Conservation (phyloP, 1,140 invertebrate genomes). For the Triops longicaudatus region DNA sequence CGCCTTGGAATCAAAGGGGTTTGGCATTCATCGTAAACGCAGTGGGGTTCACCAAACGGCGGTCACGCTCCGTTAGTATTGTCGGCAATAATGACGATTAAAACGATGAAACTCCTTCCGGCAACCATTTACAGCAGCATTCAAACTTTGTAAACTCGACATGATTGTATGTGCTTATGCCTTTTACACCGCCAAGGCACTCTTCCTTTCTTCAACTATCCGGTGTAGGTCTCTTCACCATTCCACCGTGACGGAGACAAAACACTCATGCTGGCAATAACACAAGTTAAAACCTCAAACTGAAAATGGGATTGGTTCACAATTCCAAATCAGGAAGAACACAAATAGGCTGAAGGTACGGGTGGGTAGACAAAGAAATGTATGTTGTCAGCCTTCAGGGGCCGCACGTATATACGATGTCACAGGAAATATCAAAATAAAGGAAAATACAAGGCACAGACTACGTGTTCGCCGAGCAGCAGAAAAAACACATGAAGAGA, state of each 20-base stretch:
- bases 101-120: neutral
- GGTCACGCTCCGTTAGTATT: constrained; percentile 5
- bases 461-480: neutral
- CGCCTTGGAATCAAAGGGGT: constrained; percentile 9
- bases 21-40: constrained; percentile 11
- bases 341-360: no score
- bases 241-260: neutral
- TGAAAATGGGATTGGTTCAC: no score
- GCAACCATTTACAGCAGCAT: neutral
- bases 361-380: no score
- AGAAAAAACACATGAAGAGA: neutral
- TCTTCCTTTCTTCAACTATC: neutral
- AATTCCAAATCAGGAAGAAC: no score
- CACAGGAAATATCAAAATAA: neutral
- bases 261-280: neutral
- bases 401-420: no score
- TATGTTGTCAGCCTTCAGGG: no score
- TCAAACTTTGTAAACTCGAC: neutral
- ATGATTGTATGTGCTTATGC: constrained; percentile 4
- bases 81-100: neutral
- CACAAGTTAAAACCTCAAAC: no score
- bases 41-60: constrained; percentile 13
- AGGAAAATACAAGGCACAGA: neutral
- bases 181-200: neutral
- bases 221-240: neutral